These are phyloP conservation scores for Antechinus stuartii DNA, from an alignment of 2,113 vertebrate species.

Conservation along the genomic window DNA sequence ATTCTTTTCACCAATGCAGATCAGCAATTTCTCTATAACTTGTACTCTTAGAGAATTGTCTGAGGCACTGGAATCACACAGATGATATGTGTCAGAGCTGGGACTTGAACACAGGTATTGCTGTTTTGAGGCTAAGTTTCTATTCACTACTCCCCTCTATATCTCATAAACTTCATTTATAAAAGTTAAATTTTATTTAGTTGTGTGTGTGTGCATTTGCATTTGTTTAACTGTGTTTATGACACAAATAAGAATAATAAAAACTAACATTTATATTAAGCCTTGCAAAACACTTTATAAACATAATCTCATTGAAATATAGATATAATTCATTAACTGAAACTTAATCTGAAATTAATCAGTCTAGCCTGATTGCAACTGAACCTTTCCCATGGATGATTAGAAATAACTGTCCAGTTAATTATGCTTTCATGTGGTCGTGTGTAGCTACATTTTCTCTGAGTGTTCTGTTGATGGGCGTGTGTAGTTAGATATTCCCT, in stretches of 20 bases:
- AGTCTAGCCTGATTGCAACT: constrained; percentile 54
- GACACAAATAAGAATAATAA: not conserved
- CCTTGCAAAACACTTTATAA: not conserved
- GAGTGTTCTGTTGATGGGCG: constrained; percentile 57
- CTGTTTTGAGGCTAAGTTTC: not conserved
- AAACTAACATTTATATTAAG: not conserved
- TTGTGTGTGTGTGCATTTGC: not conserved
- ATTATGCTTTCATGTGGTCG: constrained; percentile 56
- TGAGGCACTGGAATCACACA: not conserved
- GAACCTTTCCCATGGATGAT: constrained; percentile 73
- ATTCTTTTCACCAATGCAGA: not conserved
- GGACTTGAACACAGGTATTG: not conserved
- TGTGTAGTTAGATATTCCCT: constrained; percentile 3
- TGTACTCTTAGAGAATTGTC: not conserved
- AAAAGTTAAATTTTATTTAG: not conserved
- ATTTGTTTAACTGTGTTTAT: not conserved
- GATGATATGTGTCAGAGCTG: not conserved
- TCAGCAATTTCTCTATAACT: not conserved
- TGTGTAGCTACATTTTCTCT: constrained; percentile 68
- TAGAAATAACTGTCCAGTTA: constrained; percentile 62
- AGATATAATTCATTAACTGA: not conserved
- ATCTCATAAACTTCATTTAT: not conserved
- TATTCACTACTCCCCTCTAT: not conserved
- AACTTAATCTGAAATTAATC: not conserved
- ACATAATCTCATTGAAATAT: not conserved